Percentiles rank a stretch among this genome's conserved stretches.
These are phyloP conservation scores for Morpho helenor DNA, from an alignment of 2,888 invertebrate genomes.

Conservation along the genomic window DNA sequence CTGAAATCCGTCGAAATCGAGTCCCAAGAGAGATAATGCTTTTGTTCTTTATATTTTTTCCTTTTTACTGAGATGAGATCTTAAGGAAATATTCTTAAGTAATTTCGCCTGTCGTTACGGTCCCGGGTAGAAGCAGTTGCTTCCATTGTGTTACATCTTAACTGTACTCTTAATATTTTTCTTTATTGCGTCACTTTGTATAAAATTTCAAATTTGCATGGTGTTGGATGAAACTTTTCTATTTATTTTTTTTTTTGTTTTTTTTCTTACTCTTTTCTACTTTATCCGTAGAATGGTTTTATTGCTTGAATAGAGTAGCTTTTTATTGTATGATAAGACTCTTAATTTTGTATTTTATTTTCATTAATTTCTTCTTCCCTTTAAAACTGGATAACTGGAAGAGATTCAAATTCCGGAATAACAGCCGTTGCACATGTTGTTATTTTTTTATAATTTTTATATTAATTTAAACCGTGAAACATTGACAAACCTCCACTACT, in stretches of 20 bases:
- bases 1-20: conserved; percentile 16
- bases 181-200: conserved; percentile 27
- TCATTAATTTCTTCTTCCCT: too few relatives aligned
- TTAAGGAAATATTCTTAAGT: conserved; percentile 42
- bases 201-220: conserved; percentile 27
- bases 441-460: too few relatives aligned
- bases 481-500: too few relatives aligned
- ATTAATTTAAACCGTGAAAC: too few relatives aligned
- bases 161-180: conserved; percentile 30
- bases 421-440: too few relatives aligned
- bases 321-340: neutral
- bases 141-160: conserved; percentile 38
- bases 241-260: conserved; percentile 3
- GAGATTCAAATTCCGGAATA: too few relatives aligned
- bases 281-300: neutral
- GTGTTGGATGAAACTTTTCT: conserved; percentile 8
- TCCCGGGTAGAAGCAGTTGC: conserved; percentile 25
- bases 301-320: neutral
- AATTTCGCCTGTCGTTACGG: conserved; percentile 48
- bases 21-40: conserved; percentile 20
- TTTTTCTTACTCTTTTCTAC: neutral
- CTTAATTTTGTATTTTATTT: too few relatives aligned
- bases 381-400: too few relatives aligned
- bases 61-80: conserved; percentile 30
- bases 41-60: conserved; percentile 27